Base-by-base conservation (phyloP, 2,888 invertebrate species). In the Pyrgus malvae region DNA sequence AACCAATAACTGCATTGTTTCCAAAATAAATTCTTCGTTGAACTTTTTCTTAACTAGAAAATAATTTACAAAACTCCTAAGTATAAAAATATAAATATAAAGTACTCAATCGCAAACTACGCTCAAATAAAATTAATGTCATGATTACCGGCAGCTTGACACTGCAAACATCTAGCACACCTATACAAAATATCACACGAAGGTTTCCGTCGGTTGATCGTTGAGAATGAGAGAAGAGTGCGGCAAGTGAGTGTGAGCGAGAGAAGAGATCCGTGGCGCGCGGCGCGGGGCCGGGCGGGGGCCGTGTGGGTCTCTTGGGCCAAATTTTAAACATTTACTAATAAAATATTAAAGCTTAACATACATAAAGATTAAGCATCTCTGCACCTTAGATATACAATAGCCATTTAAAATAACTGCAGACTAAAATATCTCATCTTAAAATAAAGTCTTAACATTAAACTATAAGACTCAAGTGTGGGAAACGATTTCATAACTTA, bases 331-430 rank as follows among this genome's bases (percentile, higher is more conserved):
- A 89, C 85, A 90, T 90, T 89, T 82, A 89, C 86, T 90, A 90
- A 90, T 90, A 90, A 90, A 90, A 90, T 90, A 89, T 90, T 89
- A 90, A 89, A 90, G 90, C 89, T 90, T 90, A 90, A 90, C 90
- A 90, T 90, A 90, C 85, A 90, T 90, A 90, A 90, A 90, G 88
- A 88, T 87, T 88, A 89, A 90, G 90, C 90, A 89, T 90, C 78
- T 90, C 89, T 89, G 90, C 89, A 88, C 85, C 90, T 89, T 88
- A 87, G 69, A 81, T 84, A 87, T 84, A 89, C 83, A 89, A 89
- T 90, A 90, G 90, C 88, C 89, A 84, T 89, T 83, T 78, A 88
- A 89, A 90, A 87, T 90, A 90, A 90, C 89, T 85, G 90, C 88
- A 83, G 88, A 83, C 87, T 88, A 89, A 87, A 89, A 89, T 87